Percentiles rank a stretch among this genome's conserved stretches.
These are phyloP conservation scores for Brachionus paranguensis DNA, from an alignment of 1,140 invertebrate genomes.

Conservation along the genomic window DNA sequence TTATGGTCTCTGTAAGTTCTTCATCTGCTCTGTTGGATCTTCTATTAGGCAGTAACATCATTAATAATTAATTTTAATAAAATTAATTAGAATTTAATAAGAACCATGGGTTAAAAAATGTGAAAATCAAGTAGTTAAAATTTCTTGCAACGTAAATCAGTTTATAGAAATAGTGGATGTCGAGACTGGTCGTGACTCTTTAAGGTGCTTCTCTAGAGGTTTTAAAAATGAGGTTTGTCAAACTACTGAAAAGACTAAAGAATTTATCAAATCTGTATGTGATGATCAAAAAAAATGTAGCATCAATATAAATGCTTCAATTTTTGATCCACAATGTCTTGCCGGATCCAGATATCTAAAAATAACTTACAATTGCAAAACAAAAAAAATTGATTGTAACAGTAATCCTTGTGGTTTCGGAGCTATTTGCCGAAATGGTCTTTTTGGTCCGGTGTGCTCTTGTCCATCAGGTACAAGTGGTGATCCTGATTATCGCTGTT, in stretches of 20 bases:
- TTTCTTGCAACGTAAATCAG: neutral
- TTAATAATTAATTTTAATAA: neutral
- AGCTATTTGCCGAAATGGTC: neutral
- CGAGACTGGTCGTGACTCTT: neutral
- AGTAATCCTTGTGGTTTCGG: neutral
- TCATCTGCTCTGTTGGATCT: neutral
- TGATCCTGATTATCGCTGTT: neutral
- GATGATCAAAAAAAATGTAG: neutral
- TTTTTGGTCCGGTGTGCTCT: neutral
- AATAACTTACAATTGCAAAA: neutral
- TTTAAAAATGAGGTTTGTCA: neutral
- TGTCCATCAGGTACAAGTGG: neutral
- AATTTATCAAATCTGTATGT: neutral
- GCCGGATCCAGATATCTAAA: neutral
- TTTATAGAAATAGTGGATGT: neutral
- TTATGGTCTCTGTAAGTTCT: neutral
- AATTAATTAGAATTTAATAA: neutral
- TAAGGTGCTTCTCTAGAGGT: neutral
- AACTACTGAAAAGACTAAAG: neutral
- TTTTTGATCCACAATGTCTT: neutral
- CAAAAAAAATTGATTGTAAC: neutral
- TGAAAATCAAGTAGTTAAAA: neutral
- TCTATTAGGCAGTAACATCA: neutral
- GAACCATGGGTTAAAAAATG: neutral
- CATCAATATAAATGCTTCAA: neutral